phyloP scores from a whole-genome alignment of 1,140 invertebrate genomes.

The Euborellia annulipes region DNA sequence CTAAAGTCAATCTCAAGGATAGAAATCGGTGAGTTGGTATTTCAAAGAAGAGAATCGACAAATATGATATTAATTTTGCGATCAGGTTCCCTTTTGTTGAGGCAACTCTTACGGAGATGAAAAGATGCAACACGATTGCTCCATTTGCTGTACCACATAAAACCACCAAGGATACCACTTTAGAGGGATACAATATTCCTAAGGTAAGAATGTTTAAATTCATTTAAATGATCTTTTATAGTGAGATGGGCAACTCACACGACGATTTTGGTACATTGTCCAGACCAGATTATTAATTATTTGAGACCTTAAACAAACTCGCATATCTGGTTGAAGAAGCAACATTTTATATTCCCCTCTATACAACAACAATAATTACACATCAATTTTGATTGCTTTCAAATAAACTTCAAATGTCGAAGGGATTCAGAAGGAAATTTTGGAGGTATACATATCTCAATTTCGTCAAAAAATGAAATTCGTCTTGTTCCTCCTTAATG shows the following conservation, averaged over 20 bases:
- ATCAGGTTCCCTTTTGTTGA: constrained; percentile 20
- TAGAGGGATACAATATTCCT: constrained; percentile 20
- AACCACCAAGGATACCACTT: constrained; percentile 6
- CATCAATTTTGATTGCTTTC: neutral
- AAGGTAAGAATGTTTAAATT: constrained; percentile 13
- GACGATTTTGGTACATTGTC: neutral
- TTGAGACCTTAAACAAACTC: neutral
- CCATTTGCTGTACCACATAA: constrained; percentile 12
- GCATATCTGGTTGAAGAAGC: neutral
- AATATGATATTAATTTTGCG: too few relatives aligned
- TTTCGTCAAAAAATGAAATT: neutral
- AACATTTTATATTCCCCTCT: neutral
- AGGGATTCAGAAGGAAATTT: too few relatives aligned
- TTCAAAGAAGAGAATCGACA: too few relatives aligned
- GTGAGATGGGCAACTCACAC: neutral
- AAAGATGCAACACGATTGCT: constrained; percentile 9
- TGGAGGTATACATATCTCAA: neutral
- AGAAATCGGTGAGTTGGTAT: too few relatives aligned
- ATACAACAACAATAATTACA: neutral
- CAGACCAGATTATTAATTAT: neutral
- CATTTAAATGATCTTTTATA: neutral
- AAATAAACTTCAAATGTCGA: too few relatives aligned
- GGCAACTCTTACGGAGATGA: constrained; percentile 17
- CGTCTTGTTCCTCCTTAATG: neutral
- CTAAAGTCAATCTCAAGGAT: too few relatives aligned